Evolutionary conservation across 2,797 vertebrate species (phyloP).

Genomic region (Falco cherrug): DNA sequence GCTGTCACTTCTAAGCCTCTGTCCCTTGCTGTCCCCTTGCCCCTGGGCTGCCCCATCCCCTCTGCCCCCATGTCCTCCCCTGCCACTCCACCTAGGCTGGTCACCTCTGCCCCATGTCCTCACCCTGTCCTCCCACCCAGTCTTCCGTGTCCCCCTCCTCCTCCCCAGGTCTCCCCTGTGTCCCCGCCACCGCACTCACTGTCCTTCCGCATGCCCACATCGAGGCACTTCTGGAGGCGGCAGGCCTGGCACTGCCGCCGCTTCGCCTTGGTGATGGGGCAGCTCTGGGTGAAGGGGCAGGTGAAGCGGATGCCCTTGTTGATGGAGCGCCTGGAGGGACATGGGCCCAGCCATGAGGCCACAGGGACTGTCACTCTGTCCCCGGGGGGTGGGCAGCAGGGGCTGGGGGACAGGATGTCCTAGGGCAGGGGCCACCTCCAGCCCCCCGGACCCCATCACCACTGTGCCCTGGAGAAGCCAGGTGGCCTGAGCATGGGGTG

Average conservation of each 20-base stretch:
- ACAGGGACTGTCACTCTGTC: not conserved
- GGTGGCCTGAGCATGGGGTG: not conserved
- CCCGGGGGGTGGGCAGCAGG: not conserved
- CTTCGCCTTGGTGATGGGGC: constrained; percentile 72
- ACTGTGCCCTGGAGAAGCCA: not conserved
- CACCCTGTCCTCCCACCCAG: not conserved
- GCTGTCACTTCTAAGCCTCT: not conserved
- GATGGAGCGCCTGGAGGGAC: constrained; percentile 61
- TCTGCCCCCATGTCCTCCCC: not conserved
- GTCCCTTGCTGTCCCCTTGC: not conserved
- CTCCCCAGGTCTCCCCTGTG: not conserved
- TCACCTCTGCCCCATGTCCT: not conserved
- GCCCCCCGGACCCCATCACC: not conserved
- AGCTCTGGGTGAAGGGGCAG: constrained; percentile 67
- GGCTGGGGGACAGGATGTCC: too few species aligned
- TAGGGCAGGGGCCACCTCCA: not conserved
- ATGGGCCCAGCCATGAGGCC: rapidly evolving
- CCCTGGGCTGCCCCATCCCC: not conserved
- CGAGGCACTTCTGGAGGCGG: constrained; percentile 73
- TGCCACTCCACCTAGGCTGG: not conserved
- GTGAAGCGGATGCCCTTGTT: constrained; percentile 41
- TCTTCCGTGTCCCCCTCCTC: too few species aligned
- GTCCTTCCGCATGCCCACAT: constrained; percentile 75
- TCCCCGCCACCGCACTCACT: constrained; percentile 58
- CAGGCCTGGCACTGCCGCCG: constrained; percentile 77